Conservation (phyloP, 2,888 invertebrate genomes). For the Stenodera caucasica region DNA sequence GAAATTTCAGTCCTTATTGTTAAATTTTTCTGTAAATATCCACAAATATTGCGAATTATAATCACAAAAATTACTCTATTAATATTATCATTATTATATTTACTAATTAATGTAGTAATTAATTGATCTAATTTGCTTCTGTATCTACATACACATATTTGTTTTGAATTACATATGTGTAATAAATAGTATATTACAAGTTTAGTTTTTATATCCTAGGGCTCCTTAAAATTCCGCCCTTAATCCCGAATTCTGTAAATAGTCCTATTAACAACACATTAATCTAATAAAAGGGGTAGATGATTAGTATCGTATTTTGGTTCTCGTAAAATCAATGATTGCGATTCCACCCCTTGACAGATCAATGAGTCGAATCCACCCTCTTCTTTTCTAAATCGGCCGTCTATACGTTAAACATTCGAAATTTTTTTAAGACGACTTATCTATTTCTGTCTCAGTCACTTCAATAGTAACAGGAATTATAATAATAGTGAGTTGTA, state of each 20-base stretch:
- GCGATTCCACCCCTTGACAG: background rate
- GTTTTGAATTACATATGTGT: constrained; percentile 33
- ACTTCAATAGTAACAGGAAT: no score
- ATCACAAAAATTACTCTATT: constrained; percentile 22
- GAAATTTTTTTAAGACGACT: no score
- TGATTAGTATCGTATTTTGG: no score
- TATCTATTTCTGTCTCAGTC: no score
- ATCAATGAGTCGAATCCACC: background rate
- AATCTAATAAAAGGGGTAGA: constrained; percentile 1
- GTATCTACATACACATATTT: constrained; percentile 31
- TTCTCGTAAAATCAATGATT: no score
- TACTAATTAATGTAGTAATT: constrained; percentile 23
- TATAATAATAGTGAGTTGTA: background rate
- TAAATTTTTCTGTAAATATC: constrained; percentile 17
- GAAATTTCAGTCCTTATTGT: no score
- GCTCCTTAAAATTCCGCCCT: no score
- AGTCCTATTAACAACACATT: no score
- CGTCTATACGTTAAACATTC: background rate
- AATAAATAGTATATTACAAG: constrained; percentile 17
- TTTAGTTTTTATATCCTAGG: background rate
- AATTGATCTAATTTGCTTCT: constrained; percentile 31
- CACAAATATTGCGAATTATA: constrained; percentile 20
- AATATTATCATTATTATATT: no score
- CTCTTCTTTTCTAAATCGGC: background rate
- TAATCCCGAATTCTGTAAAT: background rate